Evolutionary conservation across 2,113 vertebrate species (phyloP).

Genomic region (Mesocricetus auratus): DNA sequence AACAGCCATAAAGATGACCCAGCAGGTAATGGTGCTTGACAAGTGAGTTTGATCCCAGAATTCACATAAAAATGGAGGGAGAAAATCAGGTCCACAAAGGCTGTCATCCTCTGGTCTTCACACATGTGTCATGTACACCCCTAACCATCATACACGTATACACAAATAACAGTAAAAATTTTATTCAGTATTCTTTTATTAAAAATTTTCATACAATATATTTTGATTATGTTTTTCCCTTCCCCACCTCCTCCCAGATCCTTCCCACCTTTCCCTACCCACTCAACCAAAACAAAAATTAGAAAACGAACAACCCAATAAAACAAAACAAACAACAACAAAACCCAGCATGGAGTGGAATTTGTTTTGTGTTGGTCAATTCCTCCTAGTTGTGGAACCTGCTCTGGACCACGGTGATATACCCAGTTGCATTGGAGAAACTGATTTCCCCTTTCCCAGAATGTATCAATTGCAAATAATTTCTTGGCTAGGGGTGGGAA

Average conservation of each 20-base stretch:
- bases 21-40: background rate
- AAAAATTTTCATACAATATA: background rate
- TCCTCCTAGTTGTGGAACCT: background rate
- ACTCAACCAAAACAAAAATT: too few relatives aligned
- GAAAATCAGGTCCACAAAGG: background rate
- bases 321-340: background rate
- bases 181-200: background rate
- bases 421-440: background rate
- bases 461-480: background rate
- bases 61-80: background rate
- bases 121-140: background rate
- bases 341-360: background rate
- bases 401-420: background rate
- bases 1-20: background rate
- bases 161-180: background rate
- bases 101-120: background rate
- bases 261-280: background rate
- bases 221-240: background rate
- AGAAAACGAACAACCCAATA: background rate
- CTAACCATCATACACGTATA: background rate
- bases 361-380: background rate
- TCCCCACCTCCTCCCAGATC: background rate
- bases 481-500: background rate
- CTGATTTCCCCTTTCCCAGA: background rate
- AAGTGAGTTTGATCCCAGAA: background rate